Evolutionary conservation across 2,113 vertebrate species (phyloP), one percentile per base, ranked within the genome.

Genomic region (Rhynchomys soricoides): DNA sequence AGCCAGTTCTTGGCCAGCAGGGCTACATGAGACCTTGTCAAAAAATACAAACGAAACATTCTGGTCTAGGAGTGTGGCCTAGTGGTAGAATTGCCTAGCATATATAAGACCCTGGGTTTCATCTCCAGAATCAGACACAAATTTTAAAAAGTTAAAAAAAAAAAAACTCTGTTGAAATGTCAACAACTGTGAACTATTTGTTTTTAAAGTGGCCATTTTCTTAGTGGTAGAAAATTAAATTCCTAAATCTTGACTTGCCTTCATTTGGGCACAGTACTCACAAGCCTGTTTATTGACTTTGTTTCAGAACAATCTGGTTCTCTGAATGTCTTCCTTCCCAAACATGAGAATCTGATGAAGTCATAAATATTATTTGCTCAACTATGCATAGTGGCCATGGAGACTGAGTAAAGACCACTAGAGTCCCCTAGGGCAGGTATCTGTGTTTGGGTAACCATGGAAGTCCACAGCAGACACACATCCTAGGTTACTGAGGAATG

Each of bases 261-360:
- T 97, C 88, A 59, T 95, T 93, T 93, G 79, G 86, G 90, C 0
- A 45, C 55, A 48, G 45, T 81, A 64, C 45, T 71, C 91, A 95
- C 89, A 92, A 92, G 95, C 21, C 91, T 55, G 55, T 94, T 78
- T 31, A 85, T 78, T 95, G 95, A 0, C 2, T 95, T 95, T 95
- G 78, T 90, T 97, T 98, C 97, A 88, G 94, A 90, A 95, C 96
- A 88, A 96, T 97, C 95, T 83, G 29, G 7, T 86, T 94, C 89
- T 96, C 71, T 75, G 92, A 94, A 95, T 94, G 45, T 83, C 64
- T 90, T 96, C 89, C 85, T 97, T 95, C 90, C 95, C 86, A 86
- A 89, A 88, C 92, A 81, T n/a, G 91, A 97, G 70, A 94, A 73
- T 73, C 94, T 87, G 71, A 88, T 88, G 94, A 97, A 85, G 81